Percentiles rank a stretch among this genome's conserved stretches.
phyloP scores from a whole-genome alignment of 2,888 invertebrate species.

The Xestia ashworthii region DNA sequence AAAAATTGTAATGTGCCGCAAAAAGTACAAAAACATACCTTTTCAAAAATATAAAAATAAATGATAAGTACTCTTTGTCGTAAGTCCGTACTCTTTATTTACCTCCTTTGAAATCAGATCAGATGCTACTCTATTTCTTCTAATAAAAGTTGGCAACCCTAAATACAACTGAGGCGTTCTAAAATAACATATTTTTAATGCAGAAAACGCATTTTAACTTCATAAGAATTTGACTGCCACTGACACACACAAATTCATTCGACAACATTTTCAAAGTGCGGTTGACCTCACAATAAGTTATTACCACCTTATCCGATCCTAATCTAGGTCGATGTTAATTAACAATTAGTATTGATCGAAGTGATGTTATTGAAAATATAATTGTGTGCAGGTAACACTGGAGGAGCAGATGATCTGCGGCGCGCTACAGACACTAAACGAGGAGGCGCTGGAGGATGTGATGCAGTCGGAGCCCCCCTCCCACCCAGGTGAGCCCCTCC shows the following conservation, averaged over 20 bases:
- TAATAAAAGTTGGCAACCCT: too few relatives aligned
- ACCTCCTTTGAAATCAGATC: too few relatives aligned
- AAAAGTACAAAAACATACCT: too few relatives aligned
- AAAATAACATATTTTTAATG: too few relatives aligned
- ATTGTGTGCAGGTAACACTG: constrained; percentile 93
- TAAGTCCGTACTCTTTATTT: too few relatives aligned
- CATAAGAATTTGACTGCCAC: too few relatives aligned
- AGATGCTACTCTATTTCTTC: too few relatives aligned
- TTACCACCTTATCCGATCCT: not conserved
- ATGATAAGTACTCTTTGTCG: too few relatives aligned
- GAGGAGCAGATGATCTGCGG: constrained; percentile 99
- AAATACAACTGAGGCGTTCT: too few relatives aligned
- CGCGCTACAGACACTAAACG: constrained; percentile 97
- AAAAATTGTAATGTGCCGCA: too few relatives aligned
- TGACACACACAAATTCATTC: not conserved
- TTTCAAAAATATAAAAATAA: too few relatives aligned
- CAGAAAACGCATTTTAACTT: too few relatives aligned
- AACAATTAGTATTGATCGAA: not conserved
- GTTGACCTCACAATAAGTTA: not conserved
- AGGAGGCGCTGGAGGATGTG: constrained; percentile 98
- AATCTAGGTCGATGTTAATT: not conserved
- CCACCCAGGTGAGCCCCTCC: constrained; percentile 89
- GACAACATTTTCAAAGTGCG: not conserved
- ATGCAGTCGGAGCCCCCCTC: constrained; percentile 92
- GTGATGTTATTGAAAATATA: constrained; percentile 11